Evolutionary conservation across 1,140 invertebrate species (phyloP), one percentile per base, ranked within the genome.

Genomic region (Zaprionus taronus): DNA sequence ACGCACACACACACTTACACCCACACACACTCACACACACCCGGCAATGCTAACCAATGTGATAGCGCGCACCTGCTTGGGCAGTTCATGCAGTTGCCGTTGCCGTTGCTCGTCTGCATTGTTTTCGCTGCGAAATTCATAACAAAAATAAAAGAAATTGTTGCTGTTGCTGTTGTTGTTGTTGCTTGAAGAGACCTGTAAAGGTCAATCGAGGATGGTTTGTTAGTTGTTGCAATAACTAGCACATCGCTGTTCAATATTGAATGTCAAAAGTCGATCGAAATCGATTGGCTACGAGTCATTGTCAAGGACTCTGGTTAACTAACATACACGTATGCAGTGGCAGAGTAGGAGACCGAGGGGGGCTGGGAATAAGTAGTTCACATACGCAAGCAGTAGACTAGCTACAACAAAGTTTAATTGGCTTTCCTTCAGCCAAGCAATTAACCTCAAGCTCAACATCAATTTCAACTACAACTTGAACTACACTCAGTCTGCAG

Each of bases 41-140:
- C n/a, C 28, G 28, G 14, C 38, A 7, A 44, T 44, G 7, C n/a
- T 44, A 44, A 47, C 36, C 49, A 17, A 28, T 56, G 82, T 53
- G 53, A 65, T 53, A 38, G 24, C 24, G 24, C 28, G 51, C 81
- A 81, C 58, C 69, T 84, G 81, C 12, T 66, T 49, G 20, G 9
- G 1, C 41, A 26, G 9, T 22, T 22, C 28, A n/a, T 65, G 11
- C 26, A 15, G 24, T 56, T 56, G 26, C 5, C 0, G 14, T 56
- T 56, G 26, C 5, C 28, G 4, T 58, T 71, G 34, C 34, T 36
- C 31, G 31, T 11, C 31, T 34, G 9, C 31, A 17, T 41, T 20
- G 34, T 41, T 72, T 38, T 28, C 34, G n/a, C 12, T 5, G 17
- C 14, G 22, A 36, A 55, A 71, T 61, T 55, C 26, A 55, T 31